Percentiles rank a stretch among this genome's conserved stretches.
Evolutionary conservation across 2,113 vertebrate genomes (phyloP).

Genomic region (Neotragus moschatus): DNA sequence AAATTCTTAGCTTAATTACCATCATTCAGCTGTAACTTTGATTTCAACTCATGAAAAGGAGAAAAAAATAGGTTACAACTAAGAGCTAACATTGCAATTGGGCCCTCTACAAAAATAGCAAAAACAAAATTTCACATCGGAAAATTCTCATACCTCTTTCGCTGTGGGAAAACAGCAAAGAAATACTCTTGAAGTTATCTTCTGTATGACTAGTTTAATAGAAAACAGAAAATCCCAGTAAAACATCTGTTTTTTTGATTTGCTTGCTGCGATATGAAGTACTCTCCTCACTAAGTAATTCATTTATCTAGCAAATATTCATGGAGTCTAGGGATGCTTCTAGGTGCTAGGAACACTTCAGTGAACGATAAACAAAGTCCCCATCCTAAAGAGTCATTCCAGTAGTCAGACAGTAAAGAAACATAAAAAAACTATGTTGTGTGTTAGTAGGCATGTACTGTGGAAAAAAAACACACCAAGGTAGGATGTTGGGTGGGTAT

Average conservation of each 20-base stretch:
- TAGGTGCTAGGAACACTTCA: background rate
- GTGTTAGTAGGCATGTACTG: too few species aligned
- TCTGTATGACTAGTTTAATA: background rate
- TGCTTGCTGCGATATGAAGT: background rate
- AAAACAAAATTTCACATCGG: background rate
- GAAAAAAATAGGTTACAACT: background rate
- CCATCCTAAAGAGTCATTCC: background rate
- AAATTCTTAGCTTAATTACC: conserved; percentile 12
- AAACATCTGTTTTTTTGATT: background rate
- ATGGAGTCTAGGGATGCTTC: background rate
- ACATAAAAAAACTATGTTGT: background rate
- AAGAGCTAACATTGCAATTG: background rate
- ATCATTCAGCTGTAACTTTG: conserved; percentile 18
- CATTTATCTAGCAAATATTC: background rate
- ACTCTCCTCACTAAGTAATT: background rate
- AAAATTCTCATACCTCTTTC: background rate
- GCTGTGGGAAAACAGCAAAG: background rate
- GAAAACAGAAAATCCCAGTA: background rate
- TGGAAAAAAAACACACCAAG: background rate
- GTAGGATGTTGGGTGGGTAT: background rate
- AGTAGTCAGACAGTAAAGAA: background rate
- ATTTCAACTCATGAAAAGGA: background rate
- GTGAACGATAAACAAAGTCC: background rate
- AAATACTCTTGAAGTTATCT: background rate
- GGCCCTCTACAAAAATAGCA: background rate